phyloP scores from a whole-genome alignment of 2,797 vertebrate genomes.

The Sebastes cheni region DNA sequence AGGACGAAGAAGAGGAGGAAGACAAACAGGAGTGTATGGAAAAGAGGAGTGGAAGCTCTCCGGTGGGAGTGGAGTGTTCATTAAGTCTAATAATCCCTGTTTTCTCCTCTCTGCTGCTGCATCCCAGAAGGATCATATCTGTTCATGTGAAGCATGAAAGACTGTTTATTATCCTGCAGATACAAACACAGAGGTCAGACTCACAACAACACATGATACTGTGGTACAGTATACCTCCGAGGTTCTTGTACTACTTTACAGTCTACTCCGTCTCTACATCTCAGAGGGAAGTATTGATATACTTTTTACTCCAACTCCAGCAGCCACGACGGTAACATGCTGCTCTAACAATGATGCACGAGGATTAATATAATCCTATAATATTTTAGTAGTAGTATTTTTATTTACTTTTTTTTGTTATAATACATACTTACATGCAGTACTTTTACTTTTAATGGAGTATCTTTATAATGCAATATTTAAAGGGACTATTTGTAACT shows the following conservation, averaged over 20 bases:
- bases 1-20: background rate
- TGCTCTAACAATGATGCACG: too few species aligned
- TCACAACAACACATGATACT: background rate
- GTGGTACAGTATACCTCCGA: too few species aligned
- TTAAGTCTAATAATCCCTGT: slow-evolving; percentile 25
- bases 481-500: too few species aligned
- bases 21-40: background rate
- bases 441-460: background rate
- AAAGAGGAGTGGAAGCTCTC: background rate
- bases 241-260: background rate
- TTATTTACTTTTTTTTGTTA: background rate
- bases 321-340: too few species aligned
- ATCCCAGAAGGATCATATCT: slow-evolving; percentile 1
- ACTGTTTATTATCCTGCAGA: background rate
- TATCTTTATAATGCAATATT: background rate
- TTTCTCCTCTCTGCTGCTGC: background rate
- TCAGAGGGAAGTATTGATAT: background rate
- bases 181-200: background rate
- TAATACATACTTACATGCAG: background rate
- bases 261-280: background rate
- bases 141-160: background rate
- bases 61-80: slow-evolving; percentile 27
- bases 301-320: background rate
- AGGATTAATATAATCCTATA: too few species aligned
- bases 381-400: too few species aligned